phyloP scores from a whole-genome alignment of 2,888 invertebrate genomes.

The Chromoteleia sp. region DNA sequence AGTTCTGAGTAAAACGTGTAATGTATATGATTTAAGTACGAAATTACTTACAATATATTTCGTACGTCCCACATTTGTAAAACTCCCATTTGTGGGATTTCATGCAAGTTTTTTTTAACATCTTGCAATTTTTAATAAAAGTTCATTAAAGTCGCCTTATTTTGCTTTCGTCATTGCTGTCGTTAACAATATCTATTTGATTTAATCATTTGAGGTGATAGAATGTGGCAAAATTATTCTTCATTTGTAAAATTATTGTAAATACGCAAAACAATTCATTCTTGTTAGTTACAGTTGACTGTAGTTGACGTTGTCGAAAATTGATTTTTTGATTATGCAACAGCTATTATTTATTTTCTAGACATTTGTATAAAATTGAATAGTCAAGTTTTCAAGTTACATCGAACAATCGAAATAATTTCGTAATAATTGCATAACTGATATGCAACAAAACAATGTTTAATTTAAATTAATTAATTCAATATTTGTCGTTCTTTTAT shows the following conservation, averaged over 20 bases:
- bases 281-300: conserved; percentile 26
- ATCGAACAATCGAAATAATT: conserved; percentile 13
- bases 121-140: conserved; percentile 11
- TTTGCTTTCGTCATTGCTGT: background rate
- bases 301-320: conserved; percentile 32
- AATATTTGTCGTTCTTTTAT: background rate
- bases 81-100: background rate
- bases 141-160: background rate
- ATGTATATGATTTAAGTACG: conserved; percentile 40
- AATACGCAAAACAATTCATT: conserved; percentile 21
- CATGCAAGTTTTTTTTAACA: background rate
- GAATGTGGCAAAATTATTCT: background rate
- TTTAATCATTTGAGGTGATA: background rate
- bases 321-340: conserved; percentile 36
- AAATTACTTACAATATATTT: conserved; percentile 26
- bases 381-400: conserved; percentile 19
- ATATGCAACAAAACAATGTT: conserved; percentile 15
- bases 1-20: conserved; percentile 33
- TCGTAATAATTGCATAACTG: conserved; percentile 18
- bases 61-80: background rate
- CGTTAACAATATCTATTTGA: background rate
- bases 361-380: conserved; percentile 35
- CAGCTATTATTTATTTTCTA: conserved; percentile 45
- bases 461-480: conserved; percentile 8
- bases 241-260: conserved; percentile 14